phyloP scores from a whole-genome alignment of 2,888 invertebrate species.

The Zhengitettix transpicula region DNA sequence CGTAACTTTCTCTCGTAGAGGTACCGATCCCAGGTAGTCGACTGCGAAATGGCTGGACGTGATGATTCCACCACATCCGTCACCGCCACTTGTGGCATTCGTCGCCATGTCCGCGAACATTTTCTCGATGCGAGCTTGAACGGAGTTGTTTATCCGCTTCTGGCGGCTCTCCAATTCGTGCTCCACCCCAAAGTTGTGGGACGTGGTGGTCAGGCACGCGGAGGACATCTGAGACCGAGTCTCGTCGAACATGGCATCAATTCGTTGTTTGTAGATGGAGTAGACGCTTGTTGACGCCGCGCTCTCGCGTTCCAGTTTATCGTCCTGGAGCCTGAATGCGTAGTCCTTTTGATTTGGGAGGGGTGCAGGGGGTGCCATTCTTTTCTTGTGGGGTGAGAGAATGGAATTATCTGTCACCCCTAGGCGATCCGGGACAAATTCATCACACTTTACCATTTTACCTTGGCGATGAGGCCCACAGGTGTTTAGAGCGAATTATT shows the following conservation, averaged over 20 bases:
- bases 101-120: conserved; percentile 61
- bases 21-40: conserved; percentile 67
- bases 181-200: neutral
- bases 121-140: conserved; percentile 72
- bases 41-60: conserved; percentile 29
- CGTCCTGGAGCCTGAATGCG: conserved; percentile 21
- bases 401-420: too few relatives aligned
- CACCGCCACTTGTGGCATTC: conserved; percentile 30
- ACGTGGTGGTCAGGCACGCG: conserved; percentile 13
- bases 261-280: conserved; percentile 64
- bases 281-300: conserved; percentile 22
- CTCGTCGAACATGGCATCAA: conserved; percentile 73
- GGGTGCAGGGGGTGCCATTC: too few relatives aligned
- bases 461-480: too few relatives aligned
- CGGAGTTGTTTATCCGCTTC: conserved; percentile 43
- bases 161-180: conserved; percentile 7
- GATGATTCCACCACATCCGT: neutral
- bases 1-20: conserved; percentile 61
- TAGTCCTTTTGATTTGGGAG: too few relatives aligned
- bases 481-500: too few relatives aligned
- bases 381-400: too few relatives aligned
- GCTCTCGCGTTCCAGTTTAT: conserved; percentile 13
- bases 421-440: too few relatives aligned
- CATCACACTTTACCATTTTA: too few relatives aligned
- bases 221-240: conserved; percentile 36